Base-by-base conservation (phyloP, 2,797 vertebrate genomes). In the Spinus pinus region DNA sequence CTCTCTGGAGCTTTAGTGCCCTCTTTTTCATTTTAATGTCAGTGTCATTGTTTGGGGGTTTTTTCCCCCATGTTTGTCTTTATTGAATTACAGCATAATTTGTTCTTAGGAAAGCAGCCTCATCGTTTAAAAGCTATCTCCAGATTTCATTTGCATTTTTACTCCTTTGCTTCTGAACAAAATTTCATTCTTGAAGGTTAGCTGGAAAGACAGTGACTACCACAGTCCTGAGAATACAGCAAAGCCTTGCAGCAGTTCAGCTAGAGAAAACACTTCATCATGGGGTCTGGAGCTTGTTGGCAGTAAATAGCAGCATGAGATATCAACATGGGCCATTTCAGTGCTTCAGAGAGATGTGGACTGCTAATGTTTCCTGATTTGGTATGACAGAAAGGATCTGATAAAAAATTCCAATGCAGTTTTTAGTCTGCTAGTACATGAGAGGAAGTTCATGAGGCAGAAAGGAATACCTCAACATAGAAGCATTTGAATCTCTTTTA, bases 61-160 rank as follows among this genome's bases (percentile, higher is more conserved):
- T 57, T 46, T 18, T 7, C 35, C 5, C 3, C 20, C 9, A 13
- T 27, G 2, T 46, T 47, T 92, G 4, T 47, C 92, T 83, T 70
- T 53, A 82, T 37, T 74, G 50, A 95, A 71, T 81, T 75, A 39
- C 13, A 21, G 13, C 28, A 70, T 71, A 60, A 87, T 78, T 81
- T 88, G 81, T 88, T 73, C 22, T 64, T 50, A 24, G 22, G 58
- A 86, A 90, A 88, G 24, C 33, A 79, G 27, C 16, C 53, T 57
- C 31, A 88, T 60, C 1, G 73, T 86, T 93, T 74, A 56, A 77
- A 92, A 90, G 4, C 12, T 81, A 21, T 60, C 56, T 65, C 37
- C 57, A 81, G 62, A 81, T 81, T 75, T 88, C 33, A 74, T 85
- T 88, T 94, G 46, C 18, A n/a, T 64, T 88, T 95, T 90, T 60